These are phyloP conservation scores for Yoshiicerus persimilis DNA, from an alignment of 1,140 invertebrate species.

Conservation along the genomic window DNA sequence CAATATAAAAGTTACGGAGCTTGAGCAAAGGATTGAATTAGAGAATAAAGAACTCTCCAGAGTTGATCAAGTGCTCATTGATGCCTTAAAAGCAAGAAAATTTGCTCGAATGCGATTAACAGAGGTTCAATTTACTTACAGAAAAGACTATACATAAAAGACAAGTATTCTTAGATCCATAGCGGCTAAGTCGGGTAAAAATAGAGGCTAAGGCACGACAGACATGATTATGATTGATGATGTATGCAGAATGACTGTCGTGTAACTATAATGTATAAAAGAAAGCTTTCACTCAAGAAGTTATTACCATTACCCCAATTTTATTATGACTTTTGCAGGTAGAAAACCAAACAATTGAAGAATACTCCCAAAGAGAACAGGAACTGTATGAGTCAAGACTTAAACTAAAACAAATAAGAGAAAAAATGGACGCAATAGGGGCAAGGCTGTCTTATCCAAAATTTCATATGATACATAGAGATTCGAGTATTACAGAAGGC, in stretches of 20 bases:
- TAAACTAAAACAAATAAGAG: conserved; percentile 43
- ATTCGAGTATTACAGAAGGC: conserved; percentile 44
- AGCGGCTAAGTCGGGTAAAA: too few species aligned
- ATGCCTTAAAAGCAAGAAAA: conserved; percentile 38
- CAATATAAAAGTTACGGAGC: conserved; percentile 23
- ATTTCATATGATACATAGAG: conserved; percentile 47
- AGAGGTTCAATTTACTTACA: conserved; percentile 28
- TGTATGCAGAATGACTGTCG: too few species aligned
- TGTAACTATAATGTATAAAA: too few species aligned
- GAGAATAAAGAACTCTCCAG: conserved; percentile 37
- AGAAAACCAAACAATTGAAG: conserved; percentile 41
- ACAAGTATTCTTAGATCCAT: too few species aligned
- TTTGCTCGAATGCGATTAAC: neutral
- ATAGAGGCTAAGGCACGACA: too few species aligned
- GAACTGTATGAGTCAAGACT: conserved; percentile 37
- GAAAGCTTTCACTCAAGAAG: too few species aligned
- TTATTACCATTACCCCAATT: too few species aligned
- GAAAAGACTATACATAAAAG: neutral
- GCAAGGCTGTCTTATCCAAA: conserved; percentile 43
- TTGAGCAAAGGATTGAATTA: conserved; percentile 21
- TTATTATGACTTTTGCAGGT: conserved; percentile 8
- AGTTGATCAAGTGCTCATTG: conserved; percentile 24
- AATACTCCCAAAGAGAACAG: conserved; percentile 43
- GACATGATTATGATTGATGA: too few species aligned
- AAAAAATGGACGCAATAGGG: conserved; percentile 46